phyloP scores from a whole-genome alignment of 1,140 invertebrate species.

The Drosophila persimilis region DNA sequence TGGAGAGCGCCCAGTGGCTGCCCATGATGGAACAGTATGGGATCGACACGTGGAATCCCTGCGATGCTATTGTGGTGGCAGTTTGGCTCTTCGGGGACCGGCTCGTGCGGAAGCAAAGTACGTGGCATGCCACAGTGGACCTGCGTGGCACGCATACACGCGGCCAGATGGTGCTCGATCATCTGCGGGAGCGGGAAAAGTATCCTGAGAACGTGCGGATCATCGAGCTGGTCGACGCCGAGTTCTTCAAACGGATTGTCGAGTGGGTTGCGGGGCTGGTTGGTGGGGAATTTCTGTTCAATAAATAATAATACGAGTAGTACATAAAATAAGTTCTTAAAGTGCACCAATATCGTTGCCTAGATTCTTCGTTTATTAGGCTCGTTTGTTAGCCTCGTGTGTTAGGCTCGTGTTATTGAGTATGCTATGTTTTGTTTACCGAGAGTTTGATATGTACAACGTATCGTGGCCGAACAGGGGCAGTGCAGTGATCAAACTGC shows the following conservation, averaged over 20 bases:
- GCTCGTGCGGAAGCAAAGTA: conserved; percentile 68
- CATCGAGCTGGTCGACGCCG: conserved; percentile 84
- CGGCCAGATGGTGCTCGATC: conserved; percentile 86
- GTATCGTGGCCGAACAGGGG: too few species aligned
- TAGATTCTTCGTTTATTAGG: too few species aligned
- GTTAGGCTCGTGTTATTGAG: too few species aligned
- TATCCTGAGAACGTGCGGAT: conserved; percentile 84
- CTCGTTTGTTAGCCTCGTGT: too few species aligned
- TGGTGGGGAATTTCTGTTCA: not conserved
- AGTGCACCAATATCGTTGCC: too few species aligned
- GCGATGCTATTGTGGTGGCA: conserved; percentile 85
- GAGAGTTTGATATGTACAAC: too few species aligned
- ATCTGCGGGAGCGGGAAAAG: conserved; percentile 82
- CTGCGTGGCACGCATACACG: conserved; percentile 84
- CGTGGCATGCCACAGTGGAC: conserved; percentile 85
- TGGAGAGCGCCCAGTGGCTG: conserved; percentile 84
- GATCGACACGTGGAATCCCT: conserved; percentile 83
- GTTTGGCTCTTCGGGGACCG: conserved; percentile 83
- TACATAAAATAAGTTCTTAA: too few species aligned
- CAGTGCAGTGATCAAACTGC: too few species aligned
- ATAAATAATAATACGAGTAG: conserved; percentile 9
- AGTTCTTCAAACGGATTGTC: conserved; percentile 83
- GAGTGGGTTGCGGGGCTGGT: conserved; percentile 63
- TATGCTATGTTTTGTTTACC: too few species aligned
- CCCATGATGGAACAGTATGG: conserved; percentile 48